Base-by-base conservation (phyloP, 2,113 vertebrate species). In the Hyla sarda region DNA sequence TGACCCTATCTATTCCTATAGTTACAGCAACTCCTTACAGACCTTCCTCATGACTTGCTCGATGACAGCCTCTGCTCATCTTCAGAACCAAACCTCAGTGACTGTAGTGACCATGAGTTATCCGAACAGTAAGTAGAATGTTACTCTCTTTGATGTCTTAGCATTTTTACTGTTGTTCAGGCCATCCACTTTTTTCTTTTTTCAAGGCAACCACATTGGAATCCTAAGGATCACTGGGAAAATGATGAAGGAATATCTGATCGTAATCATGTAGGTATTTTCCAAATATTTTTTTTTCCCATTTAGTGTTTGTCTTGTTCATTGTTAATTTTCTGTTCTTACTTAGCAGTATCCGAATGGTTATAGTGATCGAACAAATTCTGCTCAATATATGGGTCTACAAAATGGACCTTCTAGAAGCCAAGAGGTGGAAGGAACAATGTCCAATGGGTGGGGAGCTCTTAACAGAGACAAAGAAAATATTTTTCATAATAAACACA, bases 11-110 rank as follows among this genome's bases (percentile, higher is more conserved):
- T 41, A 41, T 73, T 25, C 34, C 89, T 90, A 89, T 90, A 99
- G 98, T 90, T 99, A 87, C 97, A 99, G 82, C 96, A 97, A 5
- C 90, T 99, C 14, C 90, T 99, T 92, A 98, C 96, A n/a, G 96
- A 97, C 91, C 94, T 99, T 90, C 97, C 97, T 1, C 97, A 98
- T 92, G 97, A 99, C 88, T 96, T 99, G 97, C 93, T 99, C 87
- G 98, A 99, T 67, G 97, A 98, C 89, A 97, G 96, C 88, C 96
- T 99, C 74, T 93, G 92, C 82, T 97, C 96, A 88, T 95, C 95
- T 41, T 93, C 95, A 0, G 96, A 96, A 67, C 89, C 90, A 71
- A 95, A 92, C 80, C 92, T 88, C 88, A 96, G 95, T 0, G 92
- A 94, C 86, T 95, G 94, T 81, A 96, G 93, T 58, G 93, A 93